phyloP scores from a whole-genome alignment of 2,113 vertebrate species.

The Theristicus caerulescens region DNA sequence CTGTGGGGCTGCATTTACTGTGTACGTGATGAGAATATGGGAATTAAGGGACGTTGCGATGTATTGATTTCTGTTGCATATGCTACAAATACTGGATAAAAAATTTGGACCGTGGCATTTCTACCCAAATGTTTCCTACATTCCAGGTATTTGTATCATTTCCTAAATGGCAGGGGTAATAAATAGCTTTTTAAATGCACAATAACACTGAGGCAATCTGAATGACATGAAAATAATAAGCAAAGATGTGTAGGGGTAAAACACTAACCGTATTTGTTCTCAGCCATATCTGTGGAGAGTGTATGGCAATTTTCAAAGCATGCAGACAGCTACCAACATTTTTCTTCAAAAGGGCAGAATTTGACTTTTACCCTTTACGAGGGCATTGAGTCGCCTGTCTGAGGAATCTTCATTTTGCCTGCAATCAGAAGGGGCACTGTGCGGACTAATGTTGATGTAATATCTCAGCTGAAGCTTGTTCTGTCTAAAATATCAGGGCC shows the following conservation, averaged over 20 bases:
- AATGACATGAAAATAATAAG: not conserved
- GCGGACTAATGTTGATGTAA: not conserved
- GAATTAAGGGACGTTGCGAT: not conserved
- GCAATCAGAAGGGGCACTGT: constrained; percentile 1
- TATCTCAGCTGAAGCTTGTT: not conserved
- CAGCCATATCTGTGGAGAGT: not conserved
- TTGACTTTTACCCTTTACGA: constrained; percentile 62
- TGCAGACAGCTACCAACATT: constrained; percentile 1
- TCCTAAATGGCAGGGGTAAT: not conserved
- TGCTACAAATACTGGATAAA: not conserved
- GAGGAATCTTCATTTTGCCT: not conserved
- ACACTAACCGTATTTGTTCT: not conserved
- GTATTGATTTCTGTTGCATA: not conserved
- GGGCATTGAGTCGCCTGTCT: not conserved
- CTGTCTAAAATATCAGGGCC: constrained; percentile 4
- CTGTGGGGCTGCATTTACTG: not conserved
- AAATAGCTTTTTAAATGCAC: not conserved
- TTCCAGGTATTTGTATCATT: not conserved
- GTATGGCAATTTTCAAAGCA: not conserved
- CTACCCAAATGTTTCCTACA: not conserved
- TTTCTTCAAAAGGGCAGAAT: constrained; percentile 46
- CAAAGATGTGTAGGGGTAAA: not conserved
- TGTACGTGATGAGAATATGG: not conserved
- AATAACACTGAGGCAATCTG: not conserved
- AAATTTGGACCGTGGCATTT: not conserved